These are phyloP conservation scores for Minunthozetes semirufus DNA, from an alignment of 2,888 invertebrate species.

Conservation along the genomic window DNA sequence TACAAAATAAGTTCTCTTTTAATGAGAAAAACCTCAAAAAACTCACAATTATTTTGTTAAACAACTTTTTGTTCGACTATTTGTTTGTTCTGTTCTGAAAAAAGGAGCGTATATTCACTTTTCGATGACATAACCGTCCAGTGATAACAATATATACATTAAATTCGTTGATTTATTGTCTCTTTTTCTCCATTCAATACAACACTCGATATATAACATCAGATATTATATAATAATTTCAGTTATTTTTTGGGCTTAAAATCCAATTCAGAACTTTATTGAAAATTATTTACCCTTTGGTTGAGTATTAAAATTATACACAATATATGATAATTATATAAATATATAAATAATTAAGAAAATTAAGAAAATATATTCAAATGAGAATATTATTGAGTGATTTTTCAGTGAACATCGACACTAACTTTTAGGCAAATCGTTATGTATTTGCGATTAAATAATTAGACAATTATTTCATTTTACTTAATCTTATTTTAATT, in stretches of 20 bases:
- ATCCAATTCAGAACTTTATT: background rate
- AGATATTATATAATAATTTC: background rate
- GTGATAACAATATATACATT: background rate
- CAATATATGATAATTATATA: too few species aligned
- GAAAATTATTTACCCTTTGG: too few species aligned
- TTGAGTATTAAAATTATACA: too few species aligned
- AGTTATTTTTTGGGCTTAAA: background rate
- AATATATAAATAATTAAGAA: too few species aligned
- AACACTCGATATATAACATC: conserved; percentile 3
- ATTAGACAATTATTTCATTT: conserved; percentile 15
- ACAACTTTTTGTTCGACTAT: background rate
- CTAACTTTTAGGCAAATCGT: background rate
- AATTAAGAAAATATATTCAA: too few species aligned
- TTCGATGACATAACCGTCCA: conserved; percentile 10
- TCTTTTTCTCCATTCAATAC: background rate
- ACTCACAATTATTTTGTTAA: background rate
- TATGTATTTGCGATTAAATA: background rate
- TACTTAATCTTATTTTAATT: background rate
- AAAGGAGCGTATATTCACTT: background rate
- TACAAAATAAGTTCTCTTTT: too few species aligned
- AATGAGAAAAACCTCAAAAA: background rate
- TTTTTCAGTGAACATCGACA: background rate
- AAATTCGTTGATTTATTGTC: background rate
- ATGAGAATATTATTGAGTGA: background rate
- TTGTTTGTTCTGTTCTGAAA: background rate